These are phyloP conservation scores for Hyla sarda DNA, from an alignment of 2,113 vertebrate genomes.

Conservation along the genomic window DNA sequence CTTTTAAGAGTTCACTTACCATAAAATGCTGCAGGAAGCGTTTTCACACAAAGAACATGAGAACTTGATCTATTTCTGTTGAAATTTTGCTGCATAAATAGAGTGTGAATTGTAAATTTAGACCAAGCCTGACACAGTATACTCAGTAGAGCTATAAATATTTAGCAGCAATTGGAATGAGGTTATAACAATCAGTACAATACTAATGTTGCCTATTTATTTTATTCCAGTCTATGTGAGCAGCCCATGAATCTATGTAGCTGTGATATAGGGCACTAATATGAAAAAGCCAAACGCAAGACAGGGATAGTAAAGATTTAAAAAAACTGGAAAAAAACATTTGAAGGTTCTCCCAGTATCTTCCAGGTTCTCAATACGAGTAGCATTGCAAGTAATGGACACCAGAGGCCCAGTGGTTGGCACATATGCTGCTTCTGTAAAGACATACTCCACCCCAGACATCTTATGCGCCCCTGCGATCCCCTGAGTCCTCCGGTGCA, in stretches of 20 bases:
- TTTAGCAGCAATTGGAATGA: not conserved
- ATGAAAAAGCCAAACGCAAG: not conserved
- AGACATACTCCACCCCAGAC: too few species aligned
- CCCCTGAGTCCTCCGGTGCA: too few species aligned
- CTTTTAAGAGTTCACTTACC: not conserved
- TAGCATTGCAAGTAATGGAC: too few species aligned
- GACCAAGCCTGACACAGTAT: not conserved
- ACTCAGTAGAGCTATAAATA: not conserved
- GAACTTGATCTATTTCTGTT: slow-evolving; percentile 10
- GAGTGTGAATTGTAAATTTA: slow-evolving; percentile 7
- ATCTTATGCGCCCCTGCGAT: too few species aligned
- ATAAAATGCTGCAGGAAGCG: not conserved
- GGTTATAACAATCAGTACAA: not conserved
- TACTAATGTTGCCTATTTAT: not conserved
- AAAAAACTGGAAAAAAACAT: too few species aligned
- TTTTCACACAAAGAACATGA: not conserved
- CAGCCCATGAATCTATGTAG: not conserved
- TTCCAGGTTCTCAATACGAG: too few species aligned
- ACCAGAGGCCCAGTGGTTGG: too few species aligned
- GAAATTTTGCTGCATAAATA: not conserved
- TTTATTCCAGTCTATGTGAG: not conserved
- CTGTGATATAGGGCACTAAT: not conserved
- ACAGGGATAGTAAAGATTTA: too few species aligned
- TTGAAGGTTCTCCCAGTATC: too few species aligned
- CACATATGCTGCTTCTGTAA: too few species aligned